Evolutionary conservation across 2,113 vertebrate species (phyloP), one percentile per base, ranked within the genome.

Genomic region (Alligator mississippiensis): DNA sequence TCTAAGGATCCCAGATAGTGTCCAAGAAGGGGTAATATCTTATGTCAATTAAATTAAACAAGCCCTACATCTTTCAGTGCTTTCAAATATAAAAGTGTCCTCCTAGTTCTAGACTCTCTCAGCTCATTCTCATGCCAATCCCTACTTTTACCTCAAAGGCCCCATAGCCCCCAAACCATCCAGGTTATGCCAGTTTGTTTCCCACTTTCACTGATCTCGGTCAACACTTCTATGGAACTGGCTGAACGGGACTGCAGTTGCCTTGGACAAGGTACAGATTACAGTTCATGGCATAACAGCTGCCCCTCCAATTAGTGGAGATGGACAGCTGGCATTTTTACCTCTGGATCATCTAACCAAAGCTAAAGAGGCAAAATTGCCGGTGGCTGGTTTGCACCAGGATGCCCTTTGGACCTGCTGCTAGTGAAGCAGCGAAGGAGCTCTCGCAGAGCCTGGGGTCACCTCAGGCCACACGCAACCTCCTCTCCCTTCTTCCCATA

Each of bases 21-120:
- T 96, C 91, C 91, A 91, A 90, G 93, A 94, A 87, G 95, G 90
- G 94, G 13, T 90, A 80, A 94, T 93, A 96, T 91, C 91, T 96
- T 95, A 96, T 93, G 90, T 75, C 93, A 70, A 84, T 96, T 94
- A 96, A 96, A 96, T 94, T 85, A 92, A 89, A 93, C 96, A 93
- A 94, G 92, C 95, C 94, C 86, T 88, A 93, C 91, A 81, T 93
- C 87, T 96, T 96, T 94, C 93, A 89, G 84, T 75, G 60, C 28
- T 77, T 91, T 93, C 93, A 38, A 94, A 88, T 85, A 90, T 38
- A 54, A 93, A 4, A 90, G 89, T 38, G 92, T 96, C 85, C 93
- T 90, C 1, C 47, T n/a, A 66, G 77, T 77, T 66, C 16, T 74
- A 28, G n/a, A 78, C 70, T 77, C 86, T 85, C 25, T 72, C 57